These are phyloP conservation scores for Sabatieria punctata DNA, from an alignment of 2,888 invertebrate genomes.

Conservation along the genomic window DNA sequence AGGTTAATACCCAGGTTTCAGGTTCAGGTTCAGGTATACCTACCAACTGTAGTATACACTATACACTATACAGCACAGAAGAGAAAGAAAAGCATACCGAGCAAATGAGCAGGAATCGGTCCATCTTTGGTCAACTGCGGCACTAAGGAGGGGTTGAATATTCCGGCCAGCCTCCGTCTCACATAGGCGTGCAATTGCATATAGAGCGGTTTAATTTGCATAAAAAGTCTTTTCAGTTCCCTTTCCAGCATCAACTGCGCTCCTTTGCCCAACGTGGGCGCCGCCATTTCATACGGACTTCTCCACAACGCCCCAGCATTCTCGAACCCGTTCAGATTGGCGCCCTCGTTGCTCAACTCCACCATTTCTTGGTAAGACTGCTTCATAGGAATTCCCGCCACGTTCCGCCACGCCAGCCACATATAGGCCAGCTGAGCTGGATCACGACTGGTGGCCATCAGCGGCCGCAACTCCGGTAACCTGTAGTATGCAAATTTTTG, in stretches of 20 bases:
- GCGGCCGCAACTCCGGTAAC: constrained; percentile 7
- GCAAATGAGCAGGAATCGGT: constrained; percentile 31
- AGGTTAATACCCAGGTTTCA: too few relatives aligned
- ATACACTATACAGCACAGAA: too few relatives aligned
- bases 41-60: too few relatives aligned
- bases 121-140: constrained; percentile 21
- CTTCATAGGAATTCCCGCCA: constrained; percentile 2
- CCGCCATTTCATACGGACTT: constrained; percentile 24
- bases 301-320: constrained; percentile 30
- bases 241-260: constrained; percentile 17
- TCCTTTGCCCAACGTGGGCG: constrained; percentile 12
- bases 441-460: constrained; percentile 5
- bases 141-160: constrained; percentile 18
- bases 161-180: constrained; percentile 22
- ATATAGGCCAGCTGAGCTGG: constrained; percentile 3
- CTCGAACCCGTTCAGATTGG: constrained; percentile 23
- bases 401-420: constrained; percentile 9
- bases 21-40: too few relatives aligned
- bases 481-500: neutral
- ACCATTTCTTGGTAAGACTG: constrained; percentile 19
- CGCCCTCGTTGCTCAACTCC: constrained; percentile 23
- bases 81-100: constrained; percentile 16
- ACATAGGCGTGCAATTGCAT: constrained; percentile 28
- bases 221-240: constrained; percentile 14
- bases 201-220: constrained; percentile 26